A percentile compares a stretch with the other conserved stretches of the same genome.
phyloP scores from a whole-genome alignment of 2,113 vertebrate genomes.

The Campylomormyrus numenius region DNA sequence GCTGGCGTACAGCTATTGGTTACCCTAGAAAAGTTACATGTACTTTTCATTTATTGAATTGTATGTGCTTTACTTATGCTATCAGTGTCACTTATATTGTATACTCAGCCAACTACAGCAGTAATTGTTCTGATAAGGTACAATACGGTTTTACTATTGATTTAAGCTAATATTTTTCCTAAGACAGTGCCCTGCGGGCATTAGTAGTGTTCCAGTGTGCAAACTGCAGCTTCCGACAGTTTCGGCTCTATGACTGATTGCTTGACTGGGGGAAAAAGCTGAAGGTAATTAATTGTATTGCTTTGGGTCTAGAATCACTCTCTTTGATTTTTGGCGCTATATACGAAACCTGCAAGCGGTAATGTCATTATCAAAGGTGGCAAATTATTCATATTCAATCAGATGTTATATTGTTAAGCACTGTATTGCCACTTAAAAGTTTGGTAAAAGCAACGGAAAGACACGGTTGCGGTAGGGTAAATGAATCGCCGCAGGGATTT shows the following conservation, averaged over 20 bases:
- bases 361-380: not conserved
- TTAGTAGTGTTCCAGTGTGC: not conserved
- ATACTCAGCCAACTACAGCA: not conserved
- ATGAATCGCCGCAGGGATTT: not conserved
- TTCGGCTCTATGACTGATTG: not conserved
- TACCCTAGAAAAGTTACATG: not conserved
- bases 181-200: not conserved
- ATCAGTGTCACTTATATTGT: not conserved
- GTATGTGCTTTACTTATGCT: not conserved
- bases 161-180: not conserved
- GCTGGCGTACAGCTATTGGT: slow-evolving; percentile 5
- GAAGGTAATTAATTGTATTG: slow-evolving; percentile 10
- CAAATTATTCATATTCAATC: not conserved
- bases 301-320: not conserved
- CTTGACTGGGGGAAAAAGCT: not conserved
- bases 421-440: not conserved
- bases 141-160: not conserved
- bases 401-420: not conserved
- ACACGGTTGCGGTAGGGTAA: not conserved
- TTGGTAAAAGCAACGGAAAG: not conserved
- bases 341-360: not conserved
- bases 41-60: not conserved
- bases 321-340: not conserved
- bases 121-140: not conserved
- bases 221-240: not conserved